phyloP scores from a whole-genome alignment of 2,797 vertebrate genomes.

The Alfaro cultratus region DNA sequence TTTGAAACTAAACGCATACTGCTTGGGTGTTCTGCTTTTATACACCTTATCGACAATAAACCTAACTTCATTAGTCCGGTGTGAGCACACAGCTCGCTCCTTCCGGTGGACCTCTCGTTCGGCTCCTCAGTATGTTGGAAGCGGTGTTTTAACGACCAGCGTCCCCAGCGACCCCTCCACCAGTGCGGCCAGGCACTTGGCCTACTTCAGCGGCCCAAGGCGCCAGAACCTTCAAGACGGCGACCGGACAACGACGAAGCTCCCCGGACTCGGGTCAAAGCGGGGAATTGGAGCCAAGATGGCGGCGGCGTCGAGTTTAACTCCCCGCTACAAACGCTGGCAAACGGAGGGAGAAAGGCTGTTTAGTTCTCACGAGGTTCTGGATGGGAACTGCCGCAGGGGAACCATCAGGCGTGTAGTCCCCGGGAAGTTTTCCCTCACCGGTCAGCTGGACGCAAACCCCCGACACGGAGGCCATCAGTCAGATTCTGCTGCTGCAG shows the following conservation, averaged over 20 bases:
- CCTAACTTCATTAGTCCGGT: neutral
- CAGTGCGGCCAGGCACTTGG: neutral
- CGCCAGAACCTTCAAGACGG: accelerated
- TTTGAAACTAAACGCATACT: constrained; percentile 40
- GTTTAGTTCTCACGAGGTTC: accelerated
- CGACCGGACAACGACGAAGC: neutral
- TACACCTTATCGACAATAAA: constrained; percentile 33
- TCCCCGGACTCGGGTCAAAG: neutral
- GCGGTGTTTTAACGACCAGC: neutral
- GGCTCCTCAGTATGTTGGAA: neutral
- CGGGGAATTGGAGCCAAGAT: neutral
- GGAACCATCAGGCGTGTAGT: constrained; percentile 19
- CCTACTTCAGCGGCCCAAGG: neutral
- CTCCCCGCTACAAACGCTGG: neutral
- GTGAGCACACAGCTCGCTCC: neutral
- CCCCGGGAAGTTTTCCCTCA: constrained; percentile 45
- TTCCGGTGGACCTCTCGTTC: neutral
- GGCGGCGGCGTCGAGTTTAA: neutral
- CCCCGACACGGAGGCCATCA: constrained; percentile 1
- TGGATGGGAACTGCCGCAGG: constrained; percentile 16
- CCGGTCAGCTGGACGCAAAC: constrained; percentile 28
- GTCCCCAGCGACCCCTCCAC: accelerated
- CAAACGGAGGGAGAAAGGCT: neutral
- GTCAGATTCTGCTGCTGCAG: constrained; percentile 39
- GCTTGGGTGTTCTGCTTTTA: constrained; percentile 39